Base-by-base conservation (phyloP, 2,797 vertebrate species). In the Enteromius fasciolatus region DNA sequence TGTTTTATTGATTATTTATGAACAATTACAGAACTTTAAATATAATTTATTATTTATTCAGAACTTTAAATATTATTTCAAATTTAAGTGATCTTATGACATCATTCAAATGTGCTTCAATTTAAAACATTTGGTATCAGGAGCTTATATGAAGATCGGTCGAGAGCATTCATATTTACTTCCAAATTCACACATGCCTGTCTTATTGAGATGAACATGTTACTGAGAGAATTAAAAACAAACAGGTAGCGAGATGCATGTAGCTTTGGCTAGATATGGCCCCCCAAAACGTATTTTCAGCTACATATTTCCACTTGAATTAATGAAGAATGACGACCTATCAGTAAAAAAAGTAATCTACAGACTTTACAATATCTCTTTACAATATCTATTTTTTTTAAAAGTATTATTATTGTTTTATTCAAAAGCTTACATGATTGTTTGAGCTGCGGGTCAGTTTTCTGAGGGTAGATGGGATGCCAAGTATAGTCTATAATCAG, bases 381-480 rank as follows among this genome's bases (percentile, higher is more conserved):
- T 57, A 33, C 15, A 8, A n/a, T 28, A 66, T 64, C 41, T 54
- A 18, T 28, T 41, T 41, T 41, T 41, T 68, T 2, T 67, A 23
- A 15, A 46, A 3, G 7, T 57, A 39, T 41, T 20, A 73, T 18
- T 36, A 54, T n/a, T 28, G 15, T n/a, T 14, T 80, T 23, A 61
- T 48, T 25, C 33, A 72, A 73, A 31, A 17, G 92, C 97, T 96
- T 94, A 99, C 98, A 82, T 18, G 97, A 98, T 72, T 99, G 98
- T 80, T 98, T 99, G 33, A 98, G 92, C 85, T 99, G 97, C 87
- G 98, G 96, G 83, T 99, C 97, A 73, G 96, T 96, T 91, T 97
- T 99, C 90, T 99, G 97, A 67, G 97, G 98, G 92, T 99, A 99
- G 90, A 99, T 97, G 59, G 98, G 98, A 90, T 99, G 98, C 98